Percentiles rank a stretch among this genome's conserved stretches.
These are phyloP conservation scores for Theonella swinhoei DNA, from an alignment of 37 sponge, comb jelly and placozoan species.

Conservation along the genomic window DNA sequence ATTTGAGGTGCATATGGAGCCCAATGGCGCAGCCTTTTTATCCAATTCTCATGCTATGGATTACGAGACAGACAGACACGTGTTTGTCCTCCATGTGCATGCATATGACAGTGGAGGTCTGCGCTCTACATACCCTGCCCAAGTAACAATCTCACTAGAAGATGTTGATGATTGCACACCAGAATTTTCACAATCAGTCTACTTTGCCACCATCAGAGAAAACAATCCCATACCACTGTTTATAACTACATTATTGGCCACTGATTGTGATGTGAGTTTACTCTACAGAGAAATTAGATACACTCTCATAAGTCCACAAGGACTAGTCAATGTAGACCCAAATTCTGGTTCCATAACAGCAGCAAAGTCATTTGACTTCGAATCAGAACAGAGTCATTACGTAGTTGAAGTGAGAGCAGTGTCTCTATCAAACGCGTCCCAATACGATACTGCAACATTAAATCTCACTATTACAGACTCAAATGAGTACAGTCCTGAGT, in stretches of 20 bases:
- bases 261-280: slow-evolving; percentile 51
- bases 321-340: slow-evolving; percentile 33
- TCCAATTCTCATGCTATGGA: slow-evolving; percentile 43
- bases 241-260: slow-evolving; percentile 25
- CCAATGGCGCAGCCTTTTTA: slow-evolving; percentile 20
- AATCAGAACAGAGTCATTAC: slow-evolving; percentile 4
- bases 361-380: slow-evolving; percentile 28
- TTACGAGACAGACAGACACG: slow-evolving; percentile 48
- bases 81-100: slow-evolving; percentile 42
- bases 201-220: slow-evolving; percentile 28
- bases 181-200: slow-evolving; percentile 5
- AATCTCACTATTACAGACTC: slow-evolving; percentile 37
- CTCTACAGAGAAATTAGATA: slow-evolving; percentile 30
- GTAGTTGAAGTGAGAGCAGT: slow-evolving; percentile 33
- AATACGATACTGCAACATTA: slow-evolving; percentile 11
- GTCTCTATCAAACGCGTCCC: not conserved
- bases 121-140: slow-evolving; percentile 36
- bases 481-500: slow-evolving; percentile 58
- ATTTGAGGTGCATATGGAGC: not conserved
- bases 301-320: slow-evolving; percentile 4
- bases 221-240: slow-evolving; percentile 9
- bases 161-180: slow-evolving; percentile 71
- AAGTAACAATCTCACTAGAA: slow-evolving; percentile 41
- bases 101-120: slow-evolving; percentile 56
- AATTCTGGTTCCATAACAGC: slow-evolving; percentile 28